A percentile compares a stretch with the other conserved stretches of the same genome.
phyloP scores from a whole-genome alignment of 2,888 invertebrate genomes.

The Prenolepis imparis region DNA sequence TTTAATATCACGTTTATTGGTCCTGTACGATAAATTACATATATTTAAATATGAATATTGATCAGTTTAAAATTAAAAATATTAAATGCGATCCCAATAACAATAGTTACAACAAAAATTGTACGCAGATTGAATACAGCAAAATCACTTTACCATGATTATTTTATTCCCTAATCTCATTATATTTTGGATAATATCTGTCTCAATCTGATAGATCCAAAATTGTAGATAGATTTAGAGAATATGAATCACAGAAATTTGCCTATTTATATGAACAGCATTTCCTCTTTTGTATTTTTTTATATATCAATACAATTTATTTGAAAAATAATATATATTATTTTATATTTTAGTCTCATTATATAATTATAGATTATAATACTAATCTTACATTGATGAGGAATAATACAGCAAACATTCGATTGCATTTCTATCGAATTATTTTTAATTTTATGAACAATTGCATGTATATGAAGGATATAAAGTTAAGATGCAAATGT shows the following conservation, averaged over 20 bases:
- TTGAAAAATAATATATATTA: constrained; percentile 39
- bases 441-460: constrained; percentile 21
- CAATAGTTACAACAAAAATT: constrained; percentile 6
- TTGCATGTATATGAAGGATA: constrained; percentile 30
- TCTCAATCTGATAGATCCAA: not conserved
- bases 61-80: constrained; percentile 31
- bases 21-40: constrained; percentile 64
- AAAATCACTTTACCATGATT: constrained; percentile 10
- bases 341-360: not conserved
- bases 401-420: not conserved
- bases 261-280: not conserved
- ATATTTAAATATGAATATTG: constrained; percentile 44
- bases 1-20: constrained; percentile 62
- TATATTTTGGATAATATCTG: not conserved
- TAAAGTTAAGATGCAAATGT: constrained; percentile 59
- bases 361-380: not conserved
- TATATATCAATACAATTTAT: not conserved
- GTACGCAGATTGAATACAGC: not conserved
- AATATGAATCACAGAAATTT: constrained; percentile 19
- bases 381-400: not conserved
- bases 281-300: not conserved
- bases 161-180: not conserved
- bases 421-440: not conserved
- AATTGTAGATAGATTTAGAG: not conserved
- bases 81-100: constrained; percentile 21